Conservation (phyloP, 2,797 vertebrate genomes). For the Xyrichtys novacula region DNA sequence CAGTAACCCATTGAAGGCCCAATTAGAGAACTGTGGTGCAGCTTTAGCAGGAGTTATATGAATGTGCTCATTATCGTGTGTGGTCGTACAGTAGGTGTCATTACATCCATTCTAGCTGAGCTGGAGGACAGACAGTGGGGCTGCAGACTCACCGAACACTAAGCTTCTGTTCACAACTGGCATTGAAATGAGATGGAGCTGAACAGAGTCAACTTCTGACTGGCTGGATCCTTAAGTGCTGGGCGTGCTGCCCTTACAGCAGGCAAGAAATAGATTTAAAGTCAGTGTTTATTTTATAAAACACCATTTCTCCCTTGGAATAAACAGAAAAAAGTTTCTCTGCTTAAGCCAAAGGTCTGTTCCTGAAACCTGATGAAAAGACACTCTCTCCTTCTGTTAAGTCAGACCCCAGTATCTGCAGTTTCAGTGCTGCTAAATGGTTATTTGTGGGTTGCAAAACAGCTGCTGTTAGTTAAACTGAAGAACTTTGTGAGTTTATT, state of each 20-base stretch:
- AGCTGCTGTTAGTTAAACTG: slow-evolving; percentile 42
- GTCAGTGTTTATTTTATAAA: slow-evolving; percentile 38
- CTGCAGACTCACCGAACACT: slow-evolving; percentile 51
- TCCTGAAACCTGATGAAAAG: slow-evolving; percentile 43
- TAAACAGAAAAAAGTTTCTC: slow-evolving; percentile 36
- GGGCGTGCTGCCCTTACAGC: slow-evolving; percentile 12
- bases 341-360: slow-evolving; percentile 29
- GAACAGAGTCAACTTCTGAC: slow-evolving; percentile 43
- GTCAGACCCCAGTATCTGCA: slow-evolving; percentile 16
- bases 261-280: slow-evolving; percentile 30
- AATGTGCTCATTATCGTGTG: slow-evolving; percentile 67
- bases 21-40: slow-evolving; percentile 59
- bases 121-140: slow-evolving; percentile 36
- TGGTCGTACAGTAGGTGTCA: slow-evolving; percentile 60
- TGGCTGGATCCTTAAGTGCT: slow-evolving; percentile 11
- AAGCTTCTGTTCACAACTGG: slow-evolving; percentile 54
- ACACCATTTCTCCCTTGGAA: slow-evolving; percentile 3
- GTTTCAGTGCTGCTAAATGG: slow-evolving; percentile 29
- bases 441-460: slow-evolving; percentile 28
- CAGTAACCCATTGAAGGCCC: slow-evolving; percentile 51
- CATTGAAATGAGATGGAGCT: slow-evolving; percentile 40
- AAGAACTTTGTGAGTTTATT: slow-evolving; percentile 33
- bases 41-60: slow-evolving; percentile 46
- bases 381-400: slow-evolving; percentile 39
- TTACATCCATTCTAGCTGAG: slow-evolving; percentile 52